A percentile compares a stretch with the other conserved stretches of the same genome.
phyloP scores from a whole-genome alignment of 2,888 invertebrate genomes.

The Tachina grossa region DNA sequence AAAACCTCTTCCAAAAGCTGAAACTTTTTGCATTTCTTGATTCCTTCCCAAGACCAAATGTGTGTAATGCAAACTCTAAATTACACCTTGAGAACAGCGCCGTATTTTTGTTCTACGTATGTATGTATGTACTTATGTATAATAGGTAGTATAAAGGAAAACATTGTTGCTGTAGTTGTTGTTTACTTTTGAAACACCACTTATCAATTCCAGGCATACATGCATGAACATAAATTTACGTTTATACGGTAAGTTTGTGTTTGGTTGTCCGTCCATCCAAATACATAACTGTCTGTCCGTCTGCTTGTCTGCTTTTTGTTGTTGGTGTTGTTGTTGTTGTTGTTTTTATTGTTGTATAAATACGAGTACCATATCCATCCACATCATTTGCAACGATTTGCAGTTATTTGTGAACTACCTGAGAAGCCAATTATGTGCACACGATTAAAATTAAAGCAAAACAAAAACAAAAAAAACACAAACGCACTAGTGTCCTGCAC shows the following conservation, averaged over 20 bases:
- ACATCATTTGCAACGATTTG: conserved; percentile 78
- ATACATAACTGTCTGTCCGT: conserved; percentile 3
- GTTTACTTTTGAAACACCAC: conserved; percentile 61
- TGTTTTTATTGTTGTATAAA: conserved; percentile 38
- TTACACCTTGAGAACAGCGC: conserved; percentile 44
- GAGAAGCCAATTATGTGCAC: conserved; percentile 79
- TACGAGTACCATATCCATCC: conserved; percentile 62
- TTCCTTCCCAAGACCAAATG: neutral
- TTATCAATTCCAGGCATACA: conserved; percentile 78
- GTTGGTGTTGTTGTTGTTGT: conserved; percentile 4
- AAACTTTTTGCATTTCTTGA: neutral
- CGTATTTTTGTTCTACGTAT: neutral
- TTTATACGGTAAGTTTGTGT: conserved; percentile 42
- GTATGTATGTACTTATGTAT: neutral
- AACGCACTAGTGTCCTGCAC: too few species aligned
- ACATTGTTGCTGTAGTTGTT: conserved; percentile 46
- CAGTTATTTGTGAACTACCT: conserved; percentile 82
- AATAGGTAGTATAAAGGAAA: neutral
- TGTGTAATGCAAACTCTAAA: conserved; percentile 53
- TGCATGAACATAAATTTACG: conserved; percentile 61
- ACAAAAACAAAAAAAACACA: conserved; percentile 1
- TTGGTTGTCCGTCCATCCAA: conserved; percentile 14
- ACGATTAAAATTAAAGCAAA: conserved; percentile 59
- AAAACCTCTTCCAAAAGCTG: too few species aligned
- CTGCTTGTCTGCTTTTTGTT: conserved; percentile 17